Evolutionary conservation across 1,140 invertebrate genomes (phyloP).

Genomic region (Aricia agestis): DNA sequence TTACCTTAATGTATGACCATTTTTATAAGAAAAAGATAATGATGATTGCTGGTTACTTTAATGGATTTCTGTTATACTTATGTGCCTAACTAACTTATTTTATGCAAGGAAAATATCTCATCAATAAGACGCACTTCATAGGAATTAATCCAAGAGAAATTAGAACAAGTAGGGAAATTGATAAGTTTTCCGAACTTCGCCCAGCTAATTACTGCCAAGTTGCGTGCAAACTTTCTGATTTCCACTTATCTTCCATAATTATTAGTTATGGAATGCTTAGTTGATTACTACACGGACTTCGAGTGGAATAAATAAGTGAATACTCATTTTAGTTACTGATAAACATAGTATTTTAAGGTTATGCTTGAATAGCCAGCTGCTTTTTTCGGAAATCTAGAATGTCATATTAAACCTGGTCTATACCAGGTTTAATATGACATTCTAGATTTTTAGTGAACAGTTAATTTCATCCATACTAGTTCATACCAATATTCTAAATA

Average conservation of each 20-base stretch:
- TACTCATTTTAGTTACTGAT: background rate
- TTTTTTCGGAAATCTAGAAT: too few relatives aligned
- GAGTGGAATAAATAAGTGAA: background rate
- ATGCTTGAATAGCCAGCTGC: too few relatives aligned
- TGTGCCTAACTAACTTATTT: background rate
- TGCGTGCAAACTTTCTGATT: constrained; percentile 8
- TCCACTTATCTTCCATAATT: background rate
- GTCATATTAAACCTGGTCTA: too few relatives aligned
- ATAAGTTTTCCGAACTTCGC: constrained; percentile 9
- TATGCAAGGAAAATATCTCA: background rate
- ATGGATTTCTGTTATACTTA: too few relatives aligned
- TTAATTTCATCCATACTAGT: too few relatives aligned
- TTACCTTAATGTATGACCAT: too few relatives aligned
- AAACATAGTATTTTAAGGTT: too few relatives aligned
- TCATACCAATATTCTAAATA: too few relatives aligned
- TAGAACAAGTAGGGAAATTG: background rate
- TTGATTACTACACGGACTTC: background rate
- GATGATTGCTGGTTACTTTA: too few relatives aligned
- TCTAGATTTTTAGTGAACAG: too few relatives aligned
- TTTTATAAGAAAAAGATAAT: too few relatives aligned
- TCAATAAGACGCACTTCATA: background rate
- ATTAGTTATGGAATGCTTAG: background rate
- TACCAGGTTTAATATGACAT: too few relatives aligned
- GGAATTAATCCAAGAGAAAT: background rate
- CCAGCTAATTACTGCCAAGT: constrained; percentile 1